Conservation (phyloP, 2,797 vertebrate species). For the Danio aesculapii region DNA sequence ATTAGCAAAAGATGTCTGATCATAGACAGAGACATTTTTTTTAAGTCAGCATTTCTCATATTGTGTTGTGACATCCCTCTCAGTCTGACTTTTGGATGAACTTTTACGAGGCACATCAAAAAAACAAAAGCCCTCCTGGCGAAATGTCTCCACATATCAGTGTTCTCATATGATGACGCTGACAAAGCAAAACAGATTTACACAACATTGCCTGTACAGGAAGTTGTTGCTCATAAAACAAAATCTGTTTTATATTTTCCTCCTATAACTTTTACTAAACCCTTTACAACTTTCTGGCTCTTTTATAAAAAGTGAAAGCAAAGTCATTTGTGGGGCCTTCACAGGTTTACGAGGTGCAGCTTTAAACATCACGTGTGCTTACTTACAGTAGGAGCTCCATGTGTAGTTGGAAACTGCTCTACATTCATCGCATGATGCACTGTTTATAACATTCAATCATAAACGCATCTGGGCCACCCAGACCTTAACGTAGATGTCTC, state of each 20-base stretch:
- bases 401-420: slow-evolving; percentile 32
- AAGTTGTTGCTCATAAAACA: slow-evolving; percentile 58
- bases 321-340: slow-evolving; percentile 57
- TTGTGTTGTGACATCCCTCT: slow-evolving; percentile 61
- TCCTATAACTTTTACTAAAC: slow-evolving; percentile 16
- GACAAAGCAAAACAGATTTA: slow-evolving; percentile 59
- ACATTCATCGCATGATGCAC: slow-evolving; percentile 26
- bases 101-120: slow-evolving; percentile 59
- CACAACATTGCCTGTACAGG: slow-evolving; percentile 32
- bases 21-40: neutral
- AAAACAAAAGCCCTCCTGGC: slow-evolving; percentile 56
- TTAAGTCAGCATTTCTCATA: slow-evolving; percentile 31
- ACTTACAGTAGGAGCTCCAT: neutral
- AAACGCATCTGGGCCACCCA: slow-evolving; percentile 45
- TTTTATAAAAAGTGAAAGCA: slow-evolving; percentile 55
- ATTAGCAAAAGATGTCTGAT: neutral
- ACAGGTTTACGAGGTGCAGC: slow-evolving; percentile 47
- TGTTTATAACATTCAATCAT: slow-evolving; percentile 44
- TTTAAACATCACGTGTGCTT: slow-evolving; percentile 31
- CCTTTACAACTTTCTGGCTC: slow-evolving; percentile 43
- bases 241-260: slow-evolving; percentile 4
- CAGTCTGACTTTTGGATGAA: slow-evolving; percentile 69
- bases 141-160: slow-evolving; percentile 52
- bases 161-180: slow-evolving; percentile 61
- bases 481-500: slow-evolving; percentile 24